Evolutionary conservation across 2,113 vertebrate species (phyloP), one percentile per base, ranked within the genome.

Genomic region (Bufo bufo): DNA sequence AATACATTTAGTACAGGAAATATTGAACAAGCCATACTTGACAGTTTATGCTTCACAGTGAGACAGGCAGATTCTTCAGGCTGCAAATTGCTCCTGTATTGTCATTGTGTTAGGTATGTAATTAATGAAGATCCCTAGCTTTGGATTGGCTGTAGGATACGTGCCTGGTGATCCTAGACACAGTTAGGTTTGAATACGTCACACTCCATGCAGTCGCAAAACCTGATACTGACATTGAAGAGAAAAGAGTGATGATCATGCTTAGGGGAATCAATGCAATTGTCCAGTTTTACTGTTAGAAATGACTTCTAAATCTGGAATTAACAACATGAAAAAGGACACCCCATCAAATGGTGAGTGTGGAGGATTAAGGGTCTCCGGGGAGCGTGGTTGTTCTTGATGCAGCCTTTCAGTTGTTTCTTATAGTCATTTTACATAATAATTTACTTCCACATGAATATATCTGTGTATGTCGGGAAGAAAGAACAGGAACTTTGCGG

Each of bases 201-300:
- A 88, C 87, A 90, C 71, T 6, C 86, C 85, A 90, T 77, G 88
- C 77, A 19, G 69, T 77, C 59, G 87, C 89, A 92, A 91, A 90
- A 91, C 79, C 82, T 88, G 81, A 90, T 90, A 80, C 85, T 71
- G 71, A 85, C 92, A 86, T 69, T 91, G 93, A 88, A 33, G 90
- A 90, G 90, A 91, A 72, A 85, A 86, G 84, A 89, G 71, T 49
- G 23, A 47, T 90, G 75, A 81, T 90, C 65, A 90, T 85, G 81
- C 49, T 16, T 78, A 50, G 91, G 33, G 89, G 72, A 90, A 90
- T 83, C 89, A 85, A 91, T 20, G 89, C 1, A 58, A 50, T 82
- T 87, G 43, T 66, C 79, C 91, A 85, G 8, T 16, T 88, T 59
- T 33, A 47, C 83, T 85, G 52, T 6, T 87, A 82, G 86, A 86